Evolutionary conservation across 2,888 invertebrate genomes (phyloP).

Genomic region (Resseliella maxima): DNA sequence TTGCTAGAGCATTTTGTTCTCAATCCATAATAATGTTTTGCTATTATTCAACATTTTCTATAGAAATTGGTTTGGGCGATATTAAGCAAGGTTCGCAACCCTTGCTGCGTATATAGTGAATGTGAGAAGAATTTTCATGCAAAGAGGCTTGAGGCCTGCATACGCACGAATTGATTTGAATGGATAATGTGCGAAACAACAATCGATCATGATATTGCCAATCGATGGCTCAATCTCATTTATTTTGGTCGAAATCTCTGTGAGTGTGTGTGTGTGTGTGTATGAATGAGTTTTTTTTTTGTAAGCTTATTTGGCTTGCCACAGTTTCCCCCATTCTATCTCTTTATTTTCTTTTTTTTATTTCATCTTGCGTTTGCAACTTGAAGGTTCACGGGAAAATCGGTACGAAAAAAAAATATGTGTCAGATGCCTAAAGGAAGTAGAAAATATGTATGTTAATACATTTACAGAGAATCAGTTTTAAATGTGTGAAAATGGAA

Average conservation of each 20-base stretch:
- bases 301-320: not conserved
- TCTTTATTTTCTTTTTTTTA: not conserved
- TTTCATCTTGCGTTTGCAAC: not conserved
- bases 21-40: not conserved
- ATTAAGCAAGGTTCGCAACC: no score
- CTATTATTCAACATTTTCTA: not conserved
- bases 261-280: not conserved
- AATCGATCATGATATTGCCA: constrained; percentile 26
- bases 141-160: not conserved
- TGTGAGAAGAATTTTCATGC: not conserved
- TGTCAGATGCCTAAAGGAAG: not conserved
- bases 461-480: constrained; percentile 4
- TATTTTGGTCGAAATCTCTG: constrained; percentile 31
- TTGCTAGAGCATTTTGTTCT: not conserved
- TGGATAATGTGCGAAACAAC: not conserved
- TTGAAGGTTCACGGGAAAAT: not conserved
- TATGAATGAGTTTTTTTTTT: no score
- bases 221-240: constrained; percentile 33
- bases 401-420: not conserved
- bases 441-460: not conserved
- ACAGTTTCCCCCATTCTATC: not conserved
- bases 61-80: no score
- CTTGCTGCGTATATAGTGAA: not conserved
- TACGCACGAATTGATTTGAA: constrained; percentile 27
- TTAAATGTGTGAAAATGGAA: not conserved